phyloP scores from a whole-genome alignment of 2,113 vertebrate genomes.

The Brachyhypopomus gauderio region DNA sequence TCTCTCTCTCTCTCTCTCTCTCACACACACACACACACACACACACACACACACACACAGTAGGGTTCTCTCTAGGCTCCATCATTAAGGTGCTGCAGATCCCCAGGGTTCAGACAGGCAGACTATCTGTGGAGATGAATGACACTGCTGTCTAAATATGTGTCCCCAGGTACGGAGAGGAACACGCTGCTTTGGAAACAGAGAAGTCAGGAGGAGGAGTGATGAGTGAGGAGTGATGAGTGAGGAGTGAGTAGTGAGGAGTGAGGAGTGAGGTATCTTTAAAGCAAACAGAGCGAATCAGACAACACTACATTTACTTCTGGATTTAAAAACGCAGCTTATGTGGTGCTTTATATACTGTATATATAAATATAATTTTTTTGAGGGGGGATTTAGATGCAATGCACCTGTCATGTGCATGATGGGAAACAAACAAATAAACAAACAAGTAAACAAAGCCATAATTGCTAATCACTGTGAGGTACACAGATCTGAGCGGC shows the following conservation, averaged over 20 bases:
- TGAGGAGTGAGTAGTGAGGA: no score
- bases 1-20: not conserved
- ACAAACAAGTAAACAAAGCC: not conserved
- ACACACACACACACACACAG: not conserved
- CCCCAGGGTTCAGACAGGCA: not conserved
- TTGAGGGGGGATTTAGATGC: no score
- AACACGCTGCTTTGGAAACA: not conserved
- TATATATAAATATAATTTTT: no score
- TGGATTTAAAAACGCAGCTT: no score
- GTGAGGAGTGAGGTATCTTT: no score
- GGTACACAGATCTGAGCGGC: not conserved
- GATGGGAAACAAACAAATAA: not conserved
- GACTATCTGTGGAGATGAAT: not conserved
- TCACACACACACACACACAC: not conserved
- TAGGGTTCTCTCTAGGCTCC: not conserved
- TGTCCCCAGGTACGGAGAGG: not conserved
- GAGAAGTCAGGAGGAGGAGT: not conserved
- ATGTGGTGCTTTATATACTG: no score
- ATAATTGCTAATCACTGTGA: not conserved
- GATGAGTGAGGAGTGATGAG: no score
- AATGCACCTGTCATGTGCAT: no score
- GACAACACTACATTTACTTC: no score
- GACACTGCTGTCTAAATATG: not conserved
- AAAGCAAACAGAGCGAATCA: no score
- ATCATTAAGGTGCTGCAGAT: conserved; percentile 3